Evolutionary conservation across 2,888 invertebrate species (phyloP), one percentile per base, ranked within the genome.

Genomic region (Imbricaverruca yamaguchii): DNA sequence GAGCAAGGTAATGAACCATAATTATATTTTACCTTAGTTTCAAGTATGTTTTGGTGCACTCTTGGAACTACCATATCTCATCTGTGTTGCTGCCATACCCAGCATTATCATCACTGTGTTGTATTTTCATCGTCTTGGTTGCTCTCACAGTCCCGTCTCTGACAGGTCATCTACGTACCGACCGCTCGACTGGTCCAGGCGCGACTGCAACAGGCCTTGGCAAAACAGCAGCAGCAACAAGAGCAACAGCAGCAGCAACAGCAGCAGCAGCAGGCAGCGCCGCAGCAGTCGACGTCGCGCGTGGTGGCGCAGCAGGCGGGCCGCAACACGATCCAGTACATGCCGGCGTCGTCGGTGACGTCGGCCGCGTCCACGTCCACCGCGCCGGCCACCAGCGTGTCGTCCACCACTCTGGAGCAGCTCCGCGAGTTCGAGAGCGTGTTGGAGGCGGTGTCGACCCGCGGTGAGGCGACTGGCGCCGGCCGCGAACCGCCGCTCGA

Each of bases 371-470:
- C 83, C 55, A 78, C 82, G 67, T n/a, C 65, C 18, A 80, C 80
- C 15, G n/a, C 78, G 56, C 80, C 83, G 15, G 82, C 81, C 82
- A 82, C 83, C 80, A 90, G 91, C 85, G 90, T 93, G 85, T 93
- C 93, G 86, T 92, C 93, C 0, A 92, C 92, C 0, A 93, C 93
- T 0, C 87, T 93, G 80, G 93, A 94, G 86, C 93, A 93, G 85
- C 86, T 94, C 13, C 88, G 93, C 81, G 94, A 94, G 86, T 94
- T 94, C 85, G 93, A 94, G 86, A 92, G 93, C 88, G 93, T 94
- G 0, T 88, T 93, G 82, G 93, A 93, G 85, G 93, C 93, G 88
- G 93, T 94, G 0, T 84, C 84, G 9, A 86, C 86, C 59, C 83
- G 83, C 69, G 82, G 80, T 4, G 82, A 81, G 69, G 80, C 82